Evolutionary conservation across 1,140 invertebrate genomes (phyloP), one percentile per base, ranked within the genome.

Genomic region (Drosophila equinoxialis): DNA sequence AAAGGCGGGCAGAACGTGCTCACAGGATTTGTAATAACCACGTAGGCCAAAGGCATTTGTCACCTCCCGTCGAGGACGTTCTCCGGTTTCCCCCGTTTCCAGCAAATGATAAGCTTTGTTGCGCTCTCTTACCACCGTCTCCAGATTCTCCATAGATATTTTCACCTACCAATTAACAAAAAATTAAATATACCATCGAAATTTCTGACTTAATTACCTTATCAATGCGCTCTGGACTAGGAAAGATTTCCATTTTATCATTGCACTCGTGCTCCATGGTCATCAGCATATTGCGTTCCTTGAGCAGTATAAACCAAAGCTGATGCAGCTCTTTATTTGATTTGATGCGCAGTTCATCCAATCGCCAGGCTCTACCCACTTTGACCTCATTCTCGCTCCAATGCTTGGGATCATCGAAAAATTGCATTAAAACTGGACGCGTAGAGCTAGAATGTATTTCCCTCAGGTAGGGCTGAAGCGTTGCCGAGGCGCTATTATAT

Each of bases 311-410:
- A 93, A 95, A 99, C 99, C 99, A 99, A 65, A 99, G 93, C 94
- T 99, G 99, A 87, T 99, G 99, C 54, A 99, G 94, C 93, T 99
- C 99, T 58, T 95, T 93, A 92, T 99, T 99, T 60, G 97, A 98
- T 93, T 99, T 99, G 37, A 99, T 95, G 87, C 98, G 94, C 30
- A 99, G 92, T 93, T 99, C 99, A 83, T 99, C 98, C 51, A 94
- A 92, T 74, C 93, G 96, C 98, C 98, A 99, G 1, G 96, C 94
- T 87, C 98, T 94, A 7, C 99, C 98, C 69, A 95, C 94, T 93
- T 95, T 95, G 6, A 99, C 94, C 92, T 96, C 95, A 20, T 93
- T 91, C 89, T 95, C 94, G 57, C 94, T 95, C 97, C 97, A 99
- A 92, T 98, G 98, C 72, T 97, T 95, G 82, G 95, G 94, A 57